phyloP scores from a whole-genome alignment of 1,140 invertebrate genomes.

The Condylostylus longicornis region DNA sequence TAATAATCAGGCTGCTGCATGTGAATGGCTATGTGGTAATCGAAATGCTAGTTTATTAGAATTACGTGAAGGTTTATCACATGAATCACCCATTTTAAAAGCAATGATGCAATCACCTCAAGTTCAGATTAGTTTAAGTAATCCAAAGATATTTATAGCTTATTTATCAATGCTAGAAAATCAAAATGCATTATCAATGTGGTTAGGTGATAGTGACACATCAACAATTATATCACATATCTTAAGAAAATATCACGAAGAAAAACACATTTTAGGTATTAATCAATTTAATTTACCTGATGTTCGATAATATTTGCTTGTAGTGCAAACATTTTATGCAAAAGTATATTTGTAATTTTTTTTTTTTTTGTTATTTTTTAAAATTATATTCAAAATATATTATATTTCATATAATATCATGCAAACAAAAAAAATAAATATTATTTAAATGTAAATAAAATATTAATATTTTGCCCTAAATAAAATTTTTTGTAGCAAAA shows the following conservation, averaged over 20 bases:
- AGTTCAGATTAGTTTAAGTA: constrained; percentile 27
- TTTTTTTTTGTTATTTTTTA: no score
- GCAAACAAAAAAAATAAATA: no score
- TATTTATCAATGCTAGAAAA: constrained; percentile 30
- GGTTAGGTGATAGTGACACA: constrained; percentile 30
- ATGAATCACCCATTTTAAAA: constrained; percentile 29
- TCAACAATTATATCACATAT: constrained; percentile 30
- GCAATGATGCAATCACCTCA: constrained; percentile 29
- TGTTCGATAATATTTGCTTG: constrained; percentile 1
- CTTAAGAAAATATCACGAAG: constrained; percentile 32
- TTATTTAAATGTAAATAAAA: no score
- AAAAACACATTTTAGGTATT: constrained; percentile 31
- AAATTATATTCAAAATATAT: no score
- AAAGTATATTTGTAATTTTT: no score
- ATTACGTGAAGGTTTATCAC: constrained; percentile 23
- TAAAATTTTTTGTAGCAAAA: no score
- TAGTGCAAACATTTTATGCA: neutral
- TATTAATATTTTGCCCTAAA: no score
- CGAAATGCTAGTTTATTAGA: constrained; percentile 24
- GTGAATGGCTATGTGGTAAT: constrained; percentile 30
- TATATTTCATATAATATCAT: no score
- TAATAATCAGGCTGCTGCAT: constrained; percentile 30
- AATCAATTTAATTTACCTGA: constrained; percentile 36
- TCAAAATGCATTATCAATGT: constrained; percentile 28
- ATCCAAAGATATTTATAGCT: constrained; percentile 29